These are phyloP conservation scores for Helobdella robusta DNA, from an alignment of 2,888 invertebrate species.

Conservation along the genomic window DNA sequence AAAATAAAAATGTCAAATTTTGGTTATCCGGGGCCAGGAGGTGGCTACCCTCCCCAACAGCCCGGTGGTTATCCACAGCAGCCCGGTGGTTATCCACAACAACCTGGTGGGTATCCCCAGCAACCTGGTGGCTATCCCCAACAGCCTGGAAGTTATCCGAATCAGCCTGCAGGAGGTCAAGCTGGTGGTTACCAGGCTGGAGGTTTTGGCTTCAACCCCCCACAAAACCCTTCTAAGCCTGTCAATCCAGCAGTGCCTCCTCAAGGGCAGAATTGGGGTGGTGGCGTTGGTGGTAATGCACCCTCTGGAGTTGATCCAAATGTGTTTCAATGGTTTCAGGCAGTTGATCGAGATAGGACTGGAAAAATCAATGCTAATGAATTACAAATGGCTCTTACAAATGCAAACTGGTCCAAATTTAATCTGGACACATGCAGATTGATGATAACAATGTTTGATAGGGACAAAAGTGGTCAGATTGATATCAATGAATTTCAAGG, in stretches of 20 bases:
- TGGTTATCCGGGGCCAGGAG: background rate
- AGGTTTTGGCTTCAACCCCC: too few relatives aligned
- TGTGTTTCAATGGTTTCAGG: slow-evolving; percentile 47
- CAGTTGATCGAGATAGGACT: slow-evolving; percentile 34
- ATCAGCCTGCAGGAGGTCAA: background rate
- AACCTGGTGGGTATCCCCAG: background rate
- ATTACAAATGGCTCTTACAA: slow-evolving; percentile 41
- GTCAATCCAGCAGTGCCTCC: too few relatives aligned
- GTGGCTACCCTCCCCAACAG: slow-evolving; percentile 2
- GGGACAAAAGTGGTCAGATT: slow-evolving; percentile 44
- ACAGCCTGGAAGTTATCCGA: background rate
- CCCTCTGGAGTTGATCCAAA: slow-evolving; percentile 44
- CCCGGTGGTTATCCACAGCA: background rate
- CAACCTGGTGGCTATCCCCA: background rate
- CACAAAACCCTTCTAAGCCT: too few relatives aligned
- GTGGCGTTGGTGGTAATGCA: slow-evolving; percentile 26
- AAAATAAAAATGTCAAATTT: too few relatives aligned
- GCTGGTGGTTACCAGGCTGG: too few relatives aligned
- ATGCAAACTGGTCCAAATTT: slow-evolving; percentile 50
- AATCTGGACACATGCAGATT: slow-evolving; percentile 48
- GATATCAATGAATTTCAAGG: slow-evolving; percentile 46
- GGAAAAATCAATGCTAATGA: slow-evolving; percentile 33
- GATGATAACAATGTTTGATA: slow-evolving; percentile 51
- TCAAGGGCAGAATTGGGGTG: too few relatives aligned
- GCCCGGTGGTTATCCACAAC: background rate